Evolutionary conservation across 2,113 vertebrate species (phyloP).

Genomic region (Mesitornis unicolor): DNA sequence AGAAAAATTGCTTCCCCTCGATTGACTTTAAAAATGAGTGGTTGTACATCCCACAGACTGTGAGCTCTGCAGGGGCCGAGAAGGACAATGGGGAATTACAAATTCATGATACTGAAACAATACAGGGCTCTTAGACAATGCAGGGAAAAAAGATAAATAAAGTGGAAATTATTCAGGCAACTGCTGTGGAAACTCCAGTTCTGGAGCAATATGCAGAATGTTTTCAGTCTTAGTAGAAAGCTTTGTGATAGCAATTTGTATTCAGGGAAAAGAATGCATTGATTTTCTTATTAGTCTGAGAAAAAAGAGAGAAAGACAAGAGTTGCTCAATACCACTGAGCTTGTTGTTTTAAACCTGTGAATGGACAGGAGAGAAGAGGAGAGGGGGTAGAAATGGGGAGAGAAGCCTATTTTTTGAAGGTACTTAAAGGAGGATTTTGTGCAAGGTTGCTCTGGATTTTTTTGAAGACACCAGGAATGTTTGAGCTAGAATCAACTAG

Average conservation of each 20-base stretch:
- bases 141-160: not conserved
- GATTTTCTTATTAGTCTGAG: not conserved
- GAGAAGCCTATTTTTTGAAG: not conserved
- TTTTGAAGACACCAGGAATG: not conserved
- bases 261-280: not conserved
- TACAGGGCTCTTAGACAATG: not conserved
- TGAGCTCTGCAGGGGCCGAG: not conserved
- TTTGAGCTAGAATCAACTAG: not conserved
- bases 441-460: rapidly evolving
- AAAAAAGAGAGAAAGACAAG: not conserved
- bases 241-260: not conserved
- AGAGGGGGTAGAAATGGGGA: too few relatives aligned
- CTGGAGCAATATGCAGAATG: not conserved
- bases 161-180: not conserved
- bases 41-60: not conserved
- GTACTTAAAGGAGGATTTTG: not conserved
- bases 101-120: not conserved
- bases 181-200: not conserved
- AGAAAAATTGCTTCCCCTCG: not conserved
- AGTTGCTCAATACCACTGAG: not conserved
- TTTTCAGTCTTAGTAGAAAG: not conserved
- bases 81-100: not conserved
- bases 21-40: not conserved
- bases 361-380: not conserved
- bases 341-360: not conserved